These are phyloP conservation scores for Heterohyrax brucei DNA, from an alignment of 2,797 vertebrate genomes.

Conservation along the genomic window DNA sequence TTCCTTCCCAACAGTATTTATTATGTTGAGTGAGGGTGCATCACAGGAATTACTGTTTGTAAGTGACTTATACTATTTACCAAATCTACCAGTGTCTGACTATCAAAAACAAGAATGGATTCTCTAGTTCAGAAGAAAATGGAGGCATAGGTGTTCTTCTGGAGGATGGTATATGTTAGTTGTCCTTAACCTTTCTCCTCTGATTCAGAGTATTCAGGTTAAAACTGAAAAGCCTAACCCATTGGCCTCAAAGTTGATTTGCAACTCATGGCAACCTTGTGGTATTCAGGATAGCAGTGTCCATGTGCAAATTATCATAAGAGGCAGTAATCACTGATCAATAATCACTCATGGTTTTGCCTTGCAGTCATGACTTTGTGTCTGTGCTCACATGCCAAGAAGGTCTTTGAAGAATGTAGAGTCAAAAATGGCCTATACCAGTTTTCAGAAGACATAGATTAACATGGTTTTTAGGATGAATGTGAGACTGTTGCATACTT, in stretches of 20 bases:
- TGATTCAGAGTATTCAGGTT: slow-evolving; percentile 38
- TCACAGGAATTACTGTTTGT: slow-evolving; percentile 74
- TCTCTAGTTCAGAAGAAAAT: slow-evolving; percentile 68
- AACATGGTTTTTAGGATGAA: neutral
- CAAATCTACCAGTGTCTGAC: slow-evolving; percentile 47
- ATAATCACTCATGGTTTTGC: neutral
- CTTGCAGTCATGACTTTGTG: slow-evolving; percentile 3
- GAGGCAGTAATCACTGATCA: neutral
- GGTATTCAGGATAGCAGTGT: neutral
- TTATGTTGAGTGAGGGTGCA: slow-evolving; percentile 69
- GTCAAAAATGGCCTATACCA: slow-evolving; percentile 1
- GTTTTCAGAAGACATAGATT: slow-evolving; percentile 43
- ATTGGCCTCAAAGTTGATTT: neutral
- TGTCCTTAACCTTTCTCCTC: slow-evolving; percentile 53
- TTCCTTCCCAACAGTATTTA: slow-evolving; percentile 82
- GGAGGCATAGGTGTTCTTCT: neutral
- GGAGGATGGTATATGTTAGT: slow-evolving; percentile 33
- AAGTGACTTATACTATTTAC: slow-evolving; percentile 32
- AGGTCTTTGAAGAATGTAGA: neutral
- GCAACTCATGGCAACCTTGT: neutral
- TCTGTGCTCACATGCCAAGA: neutral
- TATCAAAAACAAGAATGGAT: slow-evolving; percentile 67
- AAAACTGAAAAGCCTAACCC: neutral
- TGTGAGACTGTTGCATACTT: neutral
- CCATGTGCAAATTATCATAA: neutral